Evolutionary conservation across 37 sponge, comb jelly and placozoan genomes (phyloP).

Genomic region (Eunapius fragilis): DNA sequence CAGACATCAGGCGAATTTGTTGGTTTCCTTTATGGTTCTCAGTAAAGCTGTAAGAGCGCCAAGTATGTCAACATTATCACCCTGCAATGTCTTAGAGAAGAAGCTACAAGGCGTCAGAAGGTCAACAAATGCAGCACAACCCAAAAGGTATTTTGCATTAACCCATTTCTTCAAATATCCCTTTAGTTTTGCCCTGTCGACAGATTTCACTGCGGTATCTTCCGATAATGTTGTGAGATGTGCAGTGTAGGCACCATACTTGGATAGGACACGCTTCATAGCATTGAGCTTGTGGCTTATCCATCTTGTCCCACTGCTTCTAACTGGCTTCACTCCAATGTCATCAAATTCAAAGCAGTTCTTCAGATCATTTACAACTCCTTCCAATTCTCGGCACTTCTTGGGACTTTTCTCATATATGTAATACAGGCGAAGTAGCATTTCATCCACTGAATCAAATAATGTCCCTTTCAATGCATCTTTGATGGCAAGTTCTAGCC

Average conservation of each 20-base stretch:
- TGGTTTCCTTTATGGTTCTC: slow-evolving; percentile 55
- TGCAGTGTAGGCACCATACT: slow-evolving; percentile 74
- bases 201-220: slow-evolving; percentile 39
- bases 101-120: slow-evolving; percentile 64
- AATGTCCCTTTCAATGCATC: slow-evolving; percentile 20
- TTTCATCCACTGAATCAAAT: slow-evolving; percentile 29
- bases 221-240: slow-evolving; percentile 64
- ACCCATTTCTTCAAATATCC: slow-evolving; percentile 56
- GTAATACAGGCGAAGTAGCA: slow-evolving; percentile 60
- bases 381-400: slow-evolving; percentile 43
- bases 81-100: slow-evolving; percentile 50
- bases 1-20: slow-evolving; percentile 57
- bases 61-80: slow-evolving; percentile 53
- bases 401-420: slow-evolving; percentile 67
- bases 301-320: slow-evolving; percentile 57
- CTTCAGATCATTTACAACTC: slow-evolving; percentile 48
- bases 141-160: slow-evolving; percentile 71
- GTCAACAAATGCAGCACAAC: slow-evolving; percentile 73
- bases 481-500: slow-evolving; percentile 11
- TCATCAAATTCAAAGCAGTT: slow-evolving; percentile 29
- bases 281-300: slow-evolving; percentile 64
- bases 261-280: slow-evolving; percentile 71
- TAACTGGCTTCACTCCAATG: slow-evolving; percentile 41
- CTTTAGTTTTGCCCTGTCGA: slow-evolving; percentile 68
- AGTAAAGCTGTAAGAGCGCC: slow-evolving; percentile 60